These are phyloP conservation scores for Gymnothorax reevesii DNA, from an alignment of 2,797 vertebrate genomes.

Conservation along the genomic window DNA sequence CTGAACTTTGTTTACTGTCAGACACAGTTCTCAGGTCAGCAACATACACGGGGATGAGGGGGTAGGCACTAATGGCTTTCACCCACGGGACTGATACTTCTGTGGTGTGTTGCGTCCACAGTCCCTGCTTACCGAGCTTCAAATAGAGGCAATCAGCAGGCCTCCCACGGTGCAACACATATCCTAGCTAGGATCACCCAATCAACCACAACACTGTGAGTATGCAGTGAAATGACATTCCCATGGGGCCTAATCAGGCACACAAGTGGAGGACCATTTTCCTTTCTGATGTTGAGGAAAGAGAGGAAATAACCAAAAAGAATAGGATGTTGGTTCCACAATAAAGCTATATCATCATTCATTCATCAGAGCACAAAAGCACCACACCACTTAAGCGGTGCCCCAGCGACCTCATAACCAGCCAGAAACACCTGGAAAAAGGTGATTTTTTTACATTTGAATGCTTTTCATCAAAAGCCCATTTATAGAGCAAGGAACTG, in stretches of 20 bases:
- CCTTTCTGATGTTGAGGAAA: not conserved
- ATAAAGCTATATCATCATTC: conserved; percentile 14
- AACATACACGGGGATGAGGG: not conserved
- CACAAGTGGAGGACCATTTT: conserved; percentile 24
- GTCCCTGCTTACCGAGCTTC: conserved; percentile 39
- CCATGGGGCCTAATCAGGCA: conserved; percentile 43
- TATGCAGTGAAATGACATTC: conserved; percentile 27
- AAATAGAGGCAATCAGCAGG: conserved; percentile 57
- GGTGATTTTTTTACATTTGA: conserved; percentile 8
- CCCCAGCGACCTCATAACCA: conserved; percentile 6
- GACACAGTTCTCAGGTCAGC: not conserved
- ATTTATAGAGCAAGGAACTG: not conserved
- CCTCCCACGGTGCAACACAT: conserved; percentile 42
- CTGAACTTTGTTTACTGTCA: not conserved
- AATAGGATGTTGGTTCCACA: conserved; percentile 14
- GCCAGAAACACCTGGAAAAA: conserved; percentile 10
- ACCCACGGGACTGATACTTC: conserved; percentile 35
- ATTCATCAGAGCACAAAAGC: conserved; percentile 17
- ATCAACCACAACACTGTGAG: conserved; percentile 55
- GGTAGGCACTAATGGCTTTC: not conserved
- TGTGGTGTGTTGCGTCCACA: conserved; percentile 34
- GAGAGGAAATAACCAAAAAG: not conserved
- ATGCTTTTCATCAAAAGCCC: not conserved
- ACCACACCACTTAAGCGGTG: not conserved
- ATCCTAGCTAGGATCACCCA: conserved; percentile 50